Percentiles rank a stretch among this genome's conserved stretches.
Conservation (phyloP, 1,140 invertebrate genomes). For the Drosophila carrolli region DNA sequence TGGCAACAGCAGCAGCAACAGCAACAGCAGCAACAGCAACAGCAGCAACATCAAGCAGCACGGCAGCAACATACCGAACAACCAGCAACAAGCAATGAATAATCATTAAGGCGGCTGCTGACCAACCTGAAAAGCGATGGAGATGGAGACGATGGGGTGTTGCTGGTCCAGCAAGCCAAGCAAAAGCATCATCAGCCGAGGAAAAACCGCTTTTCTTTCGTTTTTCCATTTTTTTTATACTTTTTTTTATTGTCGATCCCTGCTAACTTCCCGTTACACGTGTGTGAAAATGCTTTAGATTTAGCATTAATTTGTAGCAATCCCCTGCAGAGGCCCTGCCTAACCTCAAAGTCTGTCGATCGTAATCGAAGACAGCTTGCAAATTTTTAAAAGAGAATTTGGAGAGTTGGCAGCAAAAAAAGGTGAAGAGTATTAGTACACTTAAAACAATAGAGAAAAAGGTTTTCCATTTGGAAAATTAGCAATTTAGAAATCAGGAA, state of each 20-base stretch:
- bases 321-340: slow-evolving; percentile 45
- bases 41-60: slow-evolving; percentile 33
- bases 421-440: not conserved
- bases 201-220: slow-evolving; percentile 57
- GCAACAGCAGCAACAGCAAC: slow-evolving; percentile 30
- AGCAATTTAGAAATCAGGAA: no score
- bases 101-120: slow-evolving; percentile 76
- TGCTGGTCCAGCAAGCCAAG: not conserved
- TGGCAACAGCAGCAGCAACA: slow-evolving; percentile 9
- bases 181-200: not conserved
- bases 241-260: slow-evolving; percentile 2
- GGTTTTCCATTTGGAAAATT: not conserved
- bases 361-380: slow-evolving; percentile 67
- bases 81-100: slow-evolving; percentile 67
- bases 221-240: slow-evolving; percentile 6
- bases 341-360: slow-evolving; percentile 60
- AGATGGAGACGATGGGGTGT: not conserved
- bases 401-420: slow-evolving; percentile 15
- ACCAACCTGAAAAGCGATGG: slow-evolving; percentile 35
- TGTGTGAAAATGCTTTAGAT: slow-evolving; percentile 82
- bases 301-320: slow-evolving; percentile 79
- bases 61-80: slow-evolving; percentile 40
- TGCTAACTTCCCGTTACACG: slow-evolving; percentile 75
- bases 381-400: slow-evolving; percentile 36
- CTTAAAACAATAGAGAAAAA: not conserved